These are phyloP conservation scores for Bombus sibiricus DNA, from an alignment of 1,140 invertebrate species.

Conservation along the genomic window DNA sequence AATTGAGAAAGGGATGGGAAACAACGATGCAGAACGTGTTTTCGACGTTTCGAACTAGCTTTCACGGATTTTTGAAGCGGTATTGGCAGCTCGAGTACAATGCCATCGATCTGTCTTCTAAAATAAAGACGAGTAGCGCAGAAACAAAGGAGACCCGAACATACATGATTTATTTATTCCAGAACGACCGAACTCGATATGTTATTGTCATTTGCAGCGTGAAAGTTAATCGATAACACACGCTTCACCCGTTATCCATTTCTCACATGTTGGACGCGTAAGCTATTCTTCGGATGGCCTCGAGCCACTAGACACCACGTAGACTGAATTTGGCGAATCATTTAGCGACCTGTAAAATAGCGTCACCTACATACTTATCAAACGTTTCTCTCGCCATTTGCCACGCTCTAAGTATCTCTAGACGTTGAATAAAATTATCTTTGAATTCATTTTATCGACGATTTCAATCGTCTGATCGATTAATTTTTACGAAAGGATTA, in stretches of 20 bases:
- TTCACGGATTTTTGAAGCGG: neutral
- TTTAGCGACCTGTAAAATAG: neutral
- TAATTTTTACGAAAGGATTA: neutral
- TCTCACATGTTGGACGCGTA: slow-evolving; percentile 30
- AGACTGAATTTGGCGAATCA: slow-evolving; percentile 25
- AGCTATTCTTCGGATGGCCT: slow-evolving; percentile 23
- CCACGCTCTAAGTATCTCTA: neutral
- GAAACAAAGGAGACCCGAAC: neutral
- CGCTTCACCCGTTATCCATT: slow-evolving; percentile 27
- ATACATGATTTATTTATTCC: slow-evolving; percentile 24
- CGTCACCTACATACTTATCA: too few species aligned
- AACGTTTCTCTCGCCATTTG: neutral
- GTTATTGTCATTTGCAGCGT: slow-evolving; percentile 39
- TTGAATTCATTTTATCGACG: neutral
- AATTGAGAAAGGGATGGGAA: rapidly evolving
- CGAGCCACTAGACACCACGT: slow-evolving; percentile 19
- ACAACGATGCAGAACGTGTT: neutral
- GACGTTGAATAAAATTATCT: neutral
- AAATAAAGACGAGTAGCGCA: neutral
- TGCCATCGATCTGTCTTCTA: neutral
- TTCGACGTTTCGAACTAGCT: neutral
- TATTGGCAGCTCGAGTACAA: neutral
- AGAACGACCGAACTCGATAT: slow-evolving; percentile 17
- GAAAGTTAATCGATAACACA: slow-evolving; percentile 42
- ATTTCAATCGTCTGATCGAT: neutral